Evolutionary conservation across 2,113 vertebrate species (phyloP).

Genomic region (Quiscalus mexicanus): DNA sequence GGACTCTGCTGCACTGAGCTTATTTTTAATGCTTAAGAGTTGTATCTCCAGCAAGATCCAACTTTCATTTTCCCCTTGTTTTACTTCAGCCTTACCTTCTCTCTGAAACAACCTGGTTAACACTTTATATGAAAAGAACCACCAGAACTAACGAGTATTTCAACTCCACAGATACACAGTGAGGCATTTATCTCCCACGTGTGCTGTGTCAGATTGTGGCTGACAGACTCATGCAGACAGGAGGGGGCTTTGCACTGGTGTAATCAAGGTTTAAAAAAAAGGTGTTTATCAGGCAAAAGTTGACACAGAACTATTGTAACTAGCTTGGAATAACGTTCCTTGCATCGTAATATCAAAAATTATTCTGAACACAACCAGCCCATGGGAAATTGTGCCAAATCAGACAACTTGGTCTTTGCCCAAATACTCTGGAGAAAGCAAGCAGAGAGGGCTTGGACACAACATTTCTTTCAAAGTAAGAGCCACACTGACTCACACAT

Average conservation of each 20-base stretch:
- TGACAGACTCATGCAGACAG: background rate
- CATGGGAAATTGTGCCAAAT: background rate
- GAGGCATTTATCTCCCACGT: background rate
- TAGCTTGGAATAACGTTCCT: background rate
- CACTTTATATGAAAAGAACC: accelerated
- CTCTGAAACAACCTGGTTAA: background rate
- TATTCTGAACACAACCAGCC: background rate
- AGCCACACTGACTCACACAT: background rate
- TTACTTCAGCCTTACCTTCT: background rate
- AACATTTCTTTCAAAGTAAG: background rate
- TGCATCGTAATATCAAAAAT: background rate
- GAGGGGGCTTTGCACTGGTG: background rate
- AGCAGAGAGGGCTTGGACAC: background rate
- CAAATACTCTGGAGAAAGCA: background rate
- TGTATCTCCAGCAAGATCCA: background rate
- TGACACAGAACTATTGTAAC: background rate
- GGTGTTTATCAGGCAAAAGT: background rate
- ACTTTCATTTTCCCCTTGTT: background rate
- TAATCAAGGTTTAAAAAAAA: background rate
- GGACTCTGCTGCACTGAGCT: background rate
- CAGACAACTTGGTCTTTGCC: background rate
- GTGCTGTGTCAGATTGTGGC: background rate
- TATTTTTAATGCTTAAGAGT: background rate
- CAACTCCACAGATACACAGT: background rate
- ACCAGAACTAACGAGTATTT: background rate